Evolutionary conservation across 2,797 vertebrate species (phyloP).

Genomic region (Pangasius krempfi): DNA sequence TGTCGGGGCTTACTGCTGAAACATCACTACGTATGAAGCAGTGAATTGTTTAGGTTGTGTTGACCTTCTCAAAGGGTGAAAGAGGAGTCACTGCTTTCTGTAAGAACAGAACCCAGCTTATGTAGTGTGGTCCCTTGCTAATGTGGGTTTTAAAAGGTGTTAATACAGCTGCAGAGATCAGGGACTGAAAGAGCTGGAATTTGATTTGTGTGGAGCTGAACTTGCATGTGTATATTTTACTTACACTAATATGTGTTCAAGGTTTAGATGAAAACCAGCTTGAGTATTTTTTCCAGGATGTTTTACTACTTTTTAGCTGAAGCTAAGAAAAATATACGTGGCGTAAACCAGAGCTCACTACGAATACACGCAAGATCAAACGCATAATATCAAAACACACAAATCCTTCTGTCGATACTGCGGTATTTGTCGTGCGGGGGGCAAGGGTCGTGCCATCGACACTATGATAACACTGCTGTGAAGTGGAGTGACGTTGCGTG

Average conservation of each 20-base stretch:
- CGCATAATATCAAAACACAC: conserved; percentile 33
- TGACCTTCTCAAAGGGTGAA: neutral
- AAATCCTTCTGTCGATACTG: conserved; percentile 16
- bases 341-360: conserved; percentile 25
- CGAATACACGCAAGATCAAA: conserved; percentile 39
- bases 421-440: neutral
- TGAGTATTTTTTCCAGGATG: conserved; percentile 17
- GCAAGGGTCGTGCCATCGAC: neutral
- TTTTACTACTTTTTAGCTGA: neutral
- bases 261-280: neutral
- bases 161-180: neutral
- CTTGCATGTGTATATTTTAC: neutral
- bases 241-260: neutral
- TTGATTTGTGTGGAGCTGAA: neutral
- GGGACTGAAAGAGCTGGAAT: no score
- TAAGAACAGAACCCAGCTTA: neutral
- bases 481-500: neutral
- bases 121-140: neutral
- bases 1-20: neutral
- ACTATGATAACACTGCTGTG: conserved; percentile 11
- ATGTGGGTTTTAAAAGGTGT: neutral
- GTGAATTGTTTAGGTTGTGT: neutral
- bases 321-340: conserved; percentile 26
- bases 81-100: neutral
- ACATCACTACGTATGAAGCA: neutral